Conservation (phyloP, 64 coral and sea anemone genomes). For the Montipora sp. region DNA sequence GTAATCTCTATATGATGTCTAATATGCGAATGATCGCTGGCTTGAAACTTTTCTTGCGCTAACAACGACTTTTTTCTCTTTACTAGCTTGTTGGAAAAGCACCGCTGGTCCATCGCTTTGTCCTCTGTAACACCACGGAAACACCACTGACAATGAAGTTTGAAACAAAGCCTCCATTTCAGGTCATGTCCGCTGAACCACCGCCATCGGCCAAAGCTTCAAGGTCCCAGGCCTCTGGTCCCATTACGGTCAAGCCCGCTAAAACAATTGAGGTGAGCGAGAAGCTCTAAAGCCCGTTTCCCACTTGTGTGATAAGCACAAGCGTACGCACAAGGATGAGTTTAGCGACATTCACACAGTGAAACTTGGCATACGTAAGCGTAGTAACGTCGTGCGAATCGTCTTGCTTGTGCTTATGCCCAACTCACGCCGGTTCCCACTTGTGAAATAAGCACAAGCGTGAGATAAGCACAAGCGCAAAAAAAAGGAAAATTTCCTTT, state of each 20-base stretch:
- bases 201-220: slow-evolving; percentile 76
- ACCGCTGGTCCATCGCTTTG: slow-evolving; percentile 76
- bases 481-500: too few species aligned
- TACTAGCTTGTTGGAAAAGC: slow-evolving; percentile 49
- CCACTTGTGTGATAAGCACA: too few species aligned
- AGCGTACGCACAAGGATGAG: too few species aligned
- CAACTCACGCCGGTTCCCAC: too few species aligned
- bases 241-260: slow-evolving; percentile 80
- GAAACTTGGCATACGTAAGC: too few species aligned
- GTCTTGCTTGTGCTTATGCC: too few species aligned
- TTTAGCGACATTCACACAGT: too few species aligned
- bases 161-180: slow-evolving; percentile 66
- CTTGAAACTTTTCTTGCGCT: neutral
- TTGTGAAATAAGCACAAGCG: too few species aligned
- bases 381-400: too few species aligned
- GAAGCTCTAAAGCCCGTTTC: neutral
- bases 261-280: slow-evolving; percentile 86
- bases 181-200: slow-evolving; percentile 69
- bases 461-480: too few species aligned
- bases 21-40: neutral
- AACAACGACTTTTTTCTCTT: neutral
- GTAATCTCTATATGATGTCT: neutral
- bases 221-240: slow-evolving; percentile 44
- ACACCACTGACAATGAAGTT: slow-evolving; percentile 67
- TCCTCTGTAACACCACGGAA: slow-evolving; percentile 82